Evolutionary conservation across 2,797 vertebrate genomes (phyloP).

Genomic region (Microchirus variegatus): DNA sequence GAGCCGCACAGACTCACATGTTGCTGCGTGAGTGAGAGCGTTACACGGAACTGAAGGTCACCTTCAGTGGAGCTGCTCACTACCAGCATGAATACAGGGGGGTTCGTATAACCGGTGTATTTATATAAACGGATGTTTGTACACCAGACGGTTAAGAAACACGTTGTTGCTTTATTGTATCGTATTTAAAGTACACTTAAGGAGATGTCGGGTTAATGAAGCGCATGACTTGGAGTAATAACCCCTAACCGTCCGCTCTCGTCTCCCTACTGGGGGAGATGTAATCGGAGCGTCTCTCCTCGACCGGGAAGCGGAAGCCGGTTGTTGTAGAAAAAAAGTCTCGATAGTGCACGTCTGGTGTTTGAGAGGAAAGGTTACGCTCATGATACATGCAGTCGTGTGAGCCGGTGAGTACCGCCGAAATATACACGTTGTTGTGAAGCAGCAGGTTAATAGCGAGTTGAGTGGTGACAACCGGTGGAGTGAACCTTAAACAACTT

Average conservation of each 20-base stretch:
- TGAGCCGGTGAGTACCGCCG: conserved; percentile 69
- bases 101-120: accelerated
- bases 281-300: conserved; percentile 46
- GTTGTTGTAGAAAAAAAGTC: conserved; percentile 57
- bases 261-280: conserved; percentile 1
- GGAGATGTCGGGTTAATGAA: not conserved
- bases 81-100: conserved; percentile 16
- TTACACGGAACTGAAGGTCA: conserved; percentile 82
- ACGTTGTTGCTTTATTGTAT: accelerated
- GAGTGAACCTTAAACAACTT: conserved; percentile 62
- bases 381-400: conserved; percentile 49
- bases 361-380: conserved; percentile 79
- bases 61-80: conserved; percentile 83
- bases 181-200: accelerated
- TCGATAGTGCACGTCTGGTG: conserved; percentile 67
- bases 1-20: conserved; percentile 68
- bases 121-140: accelerated
- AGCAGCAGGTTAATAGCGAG: not conserved
- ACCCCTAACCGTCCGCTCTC: not conserved
- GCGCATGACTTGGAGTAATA: too few relatives aligned
- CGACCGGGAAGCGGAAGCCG: conserved; percentile 86
- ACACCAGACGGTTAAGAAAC: accelerated
- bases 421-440: not conserved
- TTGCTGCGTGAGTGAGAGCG: conserved; percentile 37
- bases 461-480: conserved; percentile 15